Evolutionary conservation across 2,113 vertebrate species (phyloP), one percentile per base, ranked within the genome.

Genomic region (Barnardius zonarius): DNA sequence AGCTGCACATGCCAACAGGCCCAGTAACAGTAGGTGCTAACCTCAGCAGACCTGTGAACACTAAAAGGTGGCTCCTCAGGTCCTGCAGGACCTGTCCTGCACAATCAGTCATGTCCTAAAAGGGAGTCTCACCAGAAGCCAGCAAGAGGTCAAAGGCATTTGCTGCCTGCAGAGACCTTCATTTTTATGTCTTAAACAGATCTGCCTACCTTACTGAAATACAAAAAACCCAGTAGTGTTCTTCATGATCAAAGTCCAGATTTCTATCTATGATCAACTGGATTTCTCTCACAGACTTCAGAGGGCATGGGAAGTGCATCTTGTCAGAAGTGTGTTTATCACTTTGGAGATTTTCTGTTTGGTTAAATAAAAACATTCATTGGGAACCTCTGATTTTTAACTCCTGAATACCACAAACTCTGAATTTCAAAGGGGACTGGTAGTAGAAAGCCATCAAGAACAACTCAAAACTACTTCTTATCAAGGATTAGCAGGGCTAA

Each of bases 261-360:
- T 48, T 82, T 75, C 66, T 51, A 12, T 13, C 27, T 44, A 62
- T 10, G 17, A 67, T 33, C 57, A 87, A 52, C 8, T 1, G 3
- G 16, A 88, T 49, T 86, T 87, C 39, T 96, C 72, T 25, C 48
- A 79, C 28, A 73, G n/a, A 83, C 24, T 76, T 64, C 57, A 90
- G 63, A 90, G 5, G 37, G 13, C 28, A 68, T 10, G 17, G 49
- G 23, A 88, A 9, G 11, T 68, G 11, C 13, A 24, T 39, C 74
- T 88, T 41, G 11, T 35, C 10, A 27, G 44, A 90, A 86, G 10
- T 10, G 2, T 5, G 30, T 62, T n/a, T 35, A 37, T 30, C 17
- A 11, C 19, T 41, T 12, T 35, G 57, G 57, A 22, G 22, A 11
- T 37, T 12, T 33, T n/a, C 59, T 61, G 31, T 43, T 54, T 49